phyloP scores from a whole-genome alignment of 2,888 invertebrate genomes.

The Lumbricus terrestris region DNA sequence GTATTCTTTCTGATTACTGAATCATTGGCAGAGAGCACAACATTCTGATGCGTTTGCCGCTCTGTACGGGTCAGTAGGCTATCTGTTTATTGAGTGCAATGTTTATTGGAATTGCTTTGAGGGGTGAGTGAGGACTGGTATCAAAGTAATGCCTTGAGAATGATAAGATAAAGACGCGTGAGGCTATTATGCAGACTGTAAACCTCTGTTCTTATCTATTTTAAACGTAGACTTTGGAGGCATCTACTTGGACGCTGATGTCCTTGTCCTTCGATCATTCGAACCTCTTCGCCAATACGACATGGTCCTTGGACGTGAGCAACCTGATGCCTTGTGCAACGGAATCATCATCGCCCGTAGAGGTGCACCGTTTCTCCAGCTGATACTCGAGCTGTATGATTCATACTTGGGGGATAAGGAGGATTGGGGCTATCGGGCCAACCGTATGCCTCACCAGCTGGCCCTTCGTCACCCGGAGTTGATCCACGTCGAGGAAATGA shows the following conservation, averaged over 20 bases:
- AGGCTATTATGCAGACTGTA: too few relatives aligned
- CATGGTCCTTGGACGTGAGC: conserved; percentile 33
- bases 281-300: conserved; percentile 28
- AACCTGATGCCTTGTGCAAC: conserved; percentile 27
- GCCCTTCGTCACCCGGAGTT: conserved; percentile 23
- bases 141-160: not conserved
- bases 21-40: too few relatives aligned
- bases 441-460: conserved; percentile 22
- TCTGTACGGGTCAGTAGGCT: too few relatives aligned
- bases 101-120: not conserved
- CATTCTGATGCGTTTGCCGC: too few relatives aligned
- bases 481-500: conserved; percentile 31
- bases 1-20: too few relatives aligned
- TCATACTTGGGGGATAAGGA: not conserved
- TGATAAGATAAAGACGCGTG: not conserved
- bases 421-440: conserved; percentile 21
- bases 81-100: not conserved
- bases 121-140: not conserved
- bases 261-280: conserved; percentile 32
- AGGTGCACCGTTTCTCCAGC: conserved; percentile 31
- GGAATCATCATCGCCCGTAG: conserved; percentile 29
- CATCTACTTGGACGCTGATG: conserved; percentile 37
- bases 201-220: not conserved
- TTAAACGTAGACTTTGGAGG: conserved; percentile 27
- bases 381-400: conserved; percentile 28